These are phyloP conservation scores for Dryobotodes eremita DNA, from an alignment of 2,888 invertebrate genomes.

Conservation along the genomic window DNA sequence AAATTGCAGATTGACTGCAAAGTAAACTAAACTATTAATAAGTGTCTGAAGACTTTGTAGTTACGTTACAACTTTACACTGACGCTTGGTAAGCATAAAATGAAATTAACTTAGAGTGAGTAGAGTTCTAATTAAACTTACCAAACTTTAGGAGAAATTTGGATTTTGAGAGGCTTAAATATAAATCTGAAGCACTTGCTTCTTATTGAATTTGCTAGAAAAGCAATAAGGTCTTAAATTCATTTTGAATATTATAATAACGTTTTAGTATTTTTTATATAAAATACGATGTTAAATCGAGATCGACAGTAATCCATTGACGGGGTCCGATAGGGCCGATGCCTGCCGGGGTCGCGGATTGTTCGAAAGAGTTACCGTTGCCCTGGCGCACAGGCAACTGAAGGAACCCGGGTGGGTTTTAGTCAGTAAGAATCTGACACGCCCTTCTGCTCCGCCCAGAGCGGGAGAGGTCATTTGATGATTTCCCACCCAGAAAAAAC, in stretches of 20 bases:
- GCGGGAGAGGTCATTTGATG: too few relatives aligned
- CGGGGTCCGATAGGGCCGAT: too few relatives aligned
- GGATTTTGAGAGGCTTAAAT: background rate
- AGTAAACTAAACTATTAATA: conserved; percentile 26
- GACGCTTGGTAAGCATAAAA: conserved; percentile 18
- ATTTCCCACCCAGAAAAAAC: too few relatives aligned
- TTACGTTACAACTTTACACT: conserved; percentile 3
- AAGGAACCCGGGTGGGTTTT: too few relatives aligned
- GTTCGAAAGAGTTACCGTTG: too few relatives aligned
- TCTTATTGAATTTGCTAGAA: conserved; percentile 14
- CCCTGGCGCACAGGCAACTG: too few relatives aligned
- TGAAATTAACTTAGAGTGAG: conserved; percentile 14
- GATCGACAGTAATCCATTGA: too few relatives aligned
- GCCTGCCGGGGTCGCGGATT: too few relatives aligned
- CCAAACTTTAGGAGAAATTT: conserved; percentile 23
- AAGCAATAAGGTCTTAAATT: background rate
- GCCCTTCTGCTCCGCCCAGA: too few relatives aligned
- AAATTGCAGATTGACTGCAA: conserved; percentile 14
- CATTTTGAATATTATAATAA: conserved; percentile 1
- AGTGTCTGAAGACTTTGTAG: conserved; percentile 9
- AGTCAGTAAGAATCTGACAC: too few relatives aligned
- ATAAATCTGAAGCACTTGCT: conserved; percentile 25
- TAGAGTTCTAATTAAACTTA: conserved; percentile 25
- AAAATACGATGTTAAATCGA: background rate
- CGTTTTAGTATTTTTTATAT: background rate